Evolutionary conservation across 1,140 invertebrate species (phyloP), one percentile per base, ranked within the genome.

Genomic region (Linepithema humile): DNA sequence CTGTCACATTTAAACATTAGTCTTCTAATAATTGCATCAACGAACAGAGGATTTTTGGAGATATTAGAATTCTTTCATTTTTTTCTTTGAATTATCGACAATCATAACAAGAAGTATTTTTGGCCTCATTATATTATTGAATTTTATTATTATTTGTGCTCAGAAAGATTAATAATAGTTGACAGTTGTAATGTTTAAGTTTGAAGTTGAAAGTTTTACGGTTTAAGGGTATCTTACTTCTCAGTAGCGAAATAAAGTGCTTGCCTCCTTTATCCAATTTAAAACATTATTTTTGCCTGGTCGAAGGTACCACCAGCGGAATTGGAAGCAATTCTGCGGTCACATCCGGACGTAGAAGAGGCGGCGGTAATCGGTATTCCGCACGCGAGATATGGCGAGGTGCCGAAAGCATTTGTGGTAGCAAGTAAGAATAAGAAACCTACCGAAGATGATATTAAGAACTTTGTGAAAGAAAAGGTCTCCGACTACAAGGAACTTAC

Each of bases 301-400:
- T 20, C 0, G 17, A 57, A 98, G 96, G 98, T 99, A 12, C 95
- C 98, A 3, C 98, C 98, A 12, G 97, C 98, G 0, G 98, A 98
- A 93, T 90, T 99, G 32, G 98, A 99, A 95, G 97, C 95, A 17
- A 84, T 98, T 12, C 91, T 99, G 26, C 94, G 97, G 72, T 95
- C 95, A 45, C 97, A 98, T 94, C 96, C 97, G 0, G 96, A 95
- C 59, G 94, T 99, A 0, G 88, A 94, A 4, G 98, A 99, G 90
- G 97, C 96, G 0, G 98, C 97, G 0, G 98, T 99, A 0, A 95
- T 99, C 86, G 98, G 98, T 3, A 94, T 98, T 40, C 96, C 97
- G 0, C 96, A 98, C 91, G 93, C 94, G 0, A 94, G 95, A 55
- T 94, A 94, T 69, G 98, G 98, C 3, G 98, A 99, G 94, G 94